Evolutionary conservation across 2,888 invertebrate genomes (phyloP).

Genomic region (Platycheirus albimanus): DNA sequence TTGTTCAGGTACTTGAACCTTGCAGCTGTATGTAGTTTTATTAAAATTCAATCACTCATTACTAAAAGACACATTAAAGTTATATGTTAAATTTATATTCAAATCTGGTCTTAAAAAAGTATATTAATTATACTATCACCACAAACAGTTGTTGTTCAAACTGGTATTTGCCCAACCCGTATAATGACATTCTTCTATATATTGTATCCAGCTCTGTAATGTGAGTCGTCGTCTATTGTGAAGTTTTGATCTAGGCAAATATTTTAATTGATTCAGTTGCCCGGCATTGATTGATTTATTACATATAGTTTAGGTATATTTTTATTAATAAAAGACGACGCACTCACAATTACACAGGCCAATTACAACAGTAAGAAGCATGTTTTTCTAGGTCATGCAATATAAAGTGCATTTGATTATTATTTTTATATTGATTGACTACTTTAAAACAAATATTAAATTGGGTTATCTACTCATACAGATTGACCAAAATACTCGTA

Average conservation of each 20-base stretch:
- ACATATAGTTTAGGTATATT: no score
- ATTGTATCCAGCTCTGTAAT: not conserved
- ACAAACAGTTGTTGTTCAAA: not conserved
- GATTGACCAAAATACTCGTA: no score
- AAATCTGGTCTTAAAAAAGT: not conserved
- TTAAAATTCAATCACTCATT: not conserved
- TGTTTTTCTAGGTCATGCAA: not conserved
- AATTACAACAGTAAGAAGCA: not conserved
- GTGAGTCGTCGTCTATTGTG: not conserved
- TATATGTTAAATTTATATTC: not conserved
- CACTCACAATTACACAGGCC: no score
- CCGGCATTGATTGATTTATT: not conserved
- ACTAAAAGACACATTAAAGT: not conserved
- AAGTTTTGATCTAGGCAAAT: not conserved
- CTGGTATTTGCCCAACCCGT: not conserved
- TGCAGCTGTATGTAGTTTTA: not conserved
- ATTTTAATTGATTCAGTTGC: not conserved
- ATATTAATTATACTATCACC: not conserved
- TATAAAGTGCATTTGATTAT: not conserved
- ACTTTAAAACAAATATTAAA: not conserved
- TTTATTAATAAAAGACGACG: no score
- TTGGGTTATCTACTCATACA: conserved; percentile 5
- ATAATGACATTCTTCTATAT: not conserved
- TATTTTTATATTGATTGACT: not conserved
- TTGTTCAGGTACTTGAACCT: not conserved